These are phyloP conservation scores for Fopius arisanus DNA, from an alignment of 1,140 invertebrate species.

Conservation along the genomic window DNA sequence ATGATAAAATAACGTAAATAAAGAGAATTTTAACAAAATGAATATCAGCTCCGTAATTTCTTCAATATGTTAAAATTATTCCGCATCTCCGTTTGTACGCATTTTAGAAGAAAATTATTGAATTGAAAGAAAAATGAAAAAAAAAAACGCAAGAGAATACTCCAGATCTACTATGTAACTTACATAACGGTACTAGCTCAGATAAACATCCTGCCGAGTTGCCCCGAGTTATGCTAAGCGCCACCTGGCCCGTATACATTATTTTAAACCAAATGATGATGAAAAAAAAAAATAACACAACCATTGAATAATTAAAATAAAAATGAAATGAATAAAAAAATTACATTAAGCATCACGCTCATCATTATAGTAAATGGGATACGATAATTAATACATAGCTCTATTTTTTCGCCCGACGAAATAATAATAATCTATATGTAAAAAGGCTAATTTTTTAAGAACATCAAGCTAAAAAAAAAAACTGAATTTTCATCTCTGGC, in stretches of 20 bases:
- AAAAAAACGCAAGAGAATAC: slow-evolving; percentile 22
- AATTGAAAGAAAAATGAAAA: slow-evolving; percentile 34
- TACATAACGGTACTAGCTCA: slow-evolving; percentile 54
- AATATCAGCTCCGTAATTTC: slow-evolving; percentile 42
- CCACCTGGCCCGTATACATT: slow-evolving; percentile 48
- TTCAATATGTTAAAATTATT: slow-evolving; percentile 50
- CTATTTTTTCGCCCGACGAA: slow-evolving; percentile 37
- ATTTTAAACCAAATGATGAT: slow-evolving; percentile 27
- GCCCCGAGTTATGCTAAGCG: slow-evolving; percentile 50
- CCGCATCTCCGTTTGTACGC: slow-evolving; percentile 53
- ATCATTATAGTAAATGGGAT: slow-evolving; percentile 32
- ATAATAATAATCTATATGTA: slow-evolving; percentile 35
- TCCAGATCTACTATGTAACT: slow-evolving; percentile 36
- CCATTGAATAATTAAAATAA: slow-evolving; percentile 19
- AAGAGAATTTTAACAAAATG: slow-evolving; percentile 36
- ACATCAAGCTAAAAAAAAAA: slow-evolving; percentile 26
- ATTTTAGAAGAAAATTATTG: slow-evolving; percentile 42
- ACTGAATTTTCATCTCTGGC: slow-evolving; percentile 31
- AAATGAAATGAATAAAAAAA: slow-evolving; percentile 22
- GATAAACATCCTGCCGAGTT: slow-evolving; percentile 55
- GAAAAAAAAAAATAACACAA: slow-evolving; percentile 20
- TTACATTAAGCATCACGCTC: slow-evolving; percentile 29
- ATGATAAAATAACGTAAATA: slow-evolving; percentile 32
- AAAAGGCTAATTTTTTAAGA: slow-evolving; percentile 39
- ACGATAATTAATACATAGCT: slow-evolving; percentile 33